Conservation (phyloP, 2,797 vertebrate genomes). For the Fringilla coelebs region DNA sequence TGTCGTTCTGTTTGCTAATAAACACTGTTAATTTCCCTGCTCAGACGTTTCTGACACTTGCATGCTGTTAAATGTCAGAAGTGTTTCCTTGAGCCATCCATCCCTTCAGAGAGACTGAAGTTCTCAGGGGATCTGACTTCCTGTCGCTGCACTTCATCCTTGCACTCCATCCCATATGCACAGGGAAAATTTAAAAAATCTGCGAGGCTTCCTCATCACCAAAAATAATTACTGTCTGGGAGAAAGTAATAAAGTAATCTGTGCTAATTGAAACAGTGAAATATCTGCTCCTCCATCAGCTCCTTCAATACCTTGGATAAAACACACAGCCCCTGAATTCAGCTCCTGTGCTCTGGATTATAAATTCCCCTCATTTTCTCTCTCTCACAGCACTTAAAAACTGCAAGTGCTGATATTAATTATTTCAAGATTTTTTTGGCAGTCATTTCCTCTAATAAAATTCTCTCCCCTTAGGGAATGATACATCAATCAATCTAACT, state of each 20-base stretch:
- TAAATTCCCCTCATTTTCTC: conserved; percentile 34
- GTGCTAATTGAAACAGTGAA: conserved; percentile 70
- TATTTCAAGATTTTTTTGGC: conserved; percentile 45
- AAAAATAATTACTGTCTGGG: conserved; percentile 54
- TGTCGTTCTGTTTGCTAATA: not conserved
- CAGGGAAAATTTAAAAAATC: conserved; percentile 52
- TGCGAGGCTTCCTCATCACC: conserved; percentile 35
- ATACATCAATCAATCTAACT: conserved; percentile 1
- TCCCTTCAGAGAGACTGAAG: not conserved
- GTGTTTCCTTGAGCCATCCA: conserved; percentile 13
- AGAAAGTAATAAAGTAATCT: conserved; percentile 63
- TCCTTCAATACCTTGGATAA: conserved; percentile 25
- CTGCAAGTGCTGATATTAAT: conserved; percentile 45
- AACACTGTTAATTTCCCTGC: conserved; percentile 41
- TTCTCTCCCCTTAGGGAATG: conserved; percentile 12
- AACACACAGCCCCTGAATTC: not conserved
- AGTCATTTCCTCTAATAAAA: conserved; percentile 66
- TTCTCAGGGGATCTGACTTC: not conserved
- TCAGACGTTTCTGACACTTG: not conserved
- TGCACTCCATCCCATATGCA: conserved; percentile 22
- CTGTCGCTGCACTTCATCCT: conserved; percentile 44
- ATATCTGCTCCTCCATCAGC: conserved; percentile 41
- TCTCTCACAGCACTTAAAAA: conserved; percentile 18
- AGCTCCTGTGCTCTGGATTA: not conserved
- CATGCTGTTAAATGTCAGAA: conserved; percentile 23